A percentile compares a stretch with the other conserved stretches of the same genome.
These are phyloP conservation scores for Brotogeris chrysoptera DNA, from an alignment of 2,797 vertebrate species.

Conservation along the genomic window DNA sequence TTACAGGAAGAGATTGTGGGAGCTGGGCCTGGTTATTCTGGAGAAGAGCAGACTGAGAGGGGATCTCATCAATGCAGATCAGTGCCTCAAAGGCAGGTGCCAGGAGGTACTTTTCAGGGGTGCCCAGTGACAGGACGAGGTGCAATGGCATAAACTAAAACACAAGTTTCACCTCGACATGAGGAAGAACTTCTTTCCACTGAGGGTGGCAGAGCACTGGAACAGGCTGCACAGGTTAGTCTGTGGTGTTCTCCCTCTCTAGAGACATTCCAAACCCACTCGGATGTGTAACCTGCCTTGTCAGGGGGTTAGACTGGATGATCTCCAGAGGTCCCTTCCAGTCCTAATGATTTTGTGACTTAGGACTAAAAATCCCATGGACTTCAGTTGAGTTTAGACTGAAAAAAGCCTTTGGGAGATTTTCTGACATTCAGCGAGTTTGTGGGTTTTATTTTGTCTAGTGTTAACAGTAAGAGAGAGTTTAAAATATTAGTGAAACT, in stretches of 20 bases:
- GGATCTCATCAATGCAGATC: background rate
- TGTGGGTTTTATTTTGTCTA: background rate
- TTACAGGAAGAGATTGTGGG: background rate
- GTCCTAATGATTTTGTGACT: background rate
- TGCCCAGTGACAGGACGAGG: background rate
- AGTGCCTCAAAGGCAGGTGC: background rate
- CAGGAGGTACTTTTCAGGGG: background rate
- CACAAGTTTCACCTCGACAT: background rate
- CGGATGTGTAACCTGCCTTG: background rate
- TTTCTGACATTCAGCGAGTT: background rate
- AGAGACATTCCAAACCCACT: background rate
- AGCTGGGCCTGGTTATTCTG: background rate
- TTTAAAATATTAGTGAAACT: background rate
- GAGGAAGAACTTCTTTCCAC: background rate
- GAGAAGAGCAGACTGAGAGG: background rate
- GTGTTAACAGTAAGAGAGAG: background rate
- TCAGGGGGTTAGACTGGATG: background rate
- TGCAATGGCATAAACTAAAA: background rate
- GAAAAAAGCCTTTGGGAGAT: background rate
- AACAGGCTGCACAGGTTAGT: background rate
- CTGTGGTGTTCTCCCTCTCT: background rate
- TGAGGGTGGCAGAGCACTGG: background rate
- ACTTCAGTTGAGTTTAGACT: background rate
- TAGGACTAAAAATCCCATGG: background rate
- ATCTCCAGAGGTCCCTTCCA: background rate